These are phyloP conservation scores for Sericinus montela DNA, from an alignment of 2,888 invertebrate species.

Conservation along the genomic window DNA sequence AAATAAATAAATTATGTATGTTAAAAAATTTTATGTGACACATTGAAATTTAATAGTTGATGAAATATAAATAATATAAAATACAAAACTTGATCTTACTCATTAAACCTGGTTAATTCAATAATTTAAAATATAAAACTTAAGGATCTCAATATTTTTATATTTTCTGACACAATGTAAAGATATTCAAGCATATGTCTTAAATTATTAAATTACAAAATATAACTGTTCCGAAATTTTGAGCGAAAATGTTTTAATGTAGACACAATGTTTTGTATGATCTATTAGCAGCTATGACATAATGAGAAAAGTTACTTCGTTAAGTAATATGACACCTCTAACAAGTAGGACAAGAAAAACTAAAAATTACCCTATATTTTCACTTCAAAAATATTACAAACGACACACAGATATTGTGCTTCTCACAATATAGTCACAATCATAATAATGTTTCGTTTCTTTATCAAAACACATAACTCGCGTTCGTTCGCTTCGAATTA, in stretches of 20 bases:
- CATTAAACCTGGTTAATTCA: too few species aligned
- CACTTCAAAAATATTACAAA: conserved; percentile 23
- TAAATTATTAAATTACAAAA: too few species aligned
- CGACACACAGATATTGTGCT: neutral
- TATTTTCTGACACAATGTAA: too few species aligned
- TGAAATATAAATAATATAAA: too few species aligned
- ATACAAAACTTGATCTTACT: too few species aligned
- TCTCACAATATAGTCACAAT: neutral
- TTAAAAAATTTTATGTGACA: too few species aligned
- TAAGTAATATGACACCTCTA: conserved; percentile 60
- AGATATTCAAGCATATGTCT: too few species aligned
- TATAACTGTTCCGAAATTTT: too few species aligned
- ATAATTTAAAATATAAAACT: too few species aligned
- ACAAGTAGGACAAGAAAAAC: conserved; percentile 17
- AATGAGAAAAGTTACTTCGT: conserved; percentile 62
- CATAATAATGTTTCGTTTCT: neutral
- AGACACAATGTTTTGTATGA: conserved; percentile 29
- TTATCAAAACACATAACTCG: conserved; percentile 17
- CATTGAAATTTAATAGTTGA: too few species aligned
- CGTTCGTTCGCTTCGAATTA: conserved; percentile 21
- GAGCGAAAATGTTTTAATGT: conserved; percentile 14
- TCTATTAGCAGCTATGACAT: conserved; percentile 75
- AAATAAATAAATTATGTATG: conserved; percentile 6
- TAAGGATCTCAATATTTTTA: too few species aligned
- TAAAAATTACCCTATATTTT: conserved; percentile 23